Percentiles rank a stretch among this genome's conserved stretches.
These are phyloP conservation scores for Phyllotis vaccarum DNA, from an alignment of 2,797 vertebrate species.

Conservation along the genomic window DNA sequence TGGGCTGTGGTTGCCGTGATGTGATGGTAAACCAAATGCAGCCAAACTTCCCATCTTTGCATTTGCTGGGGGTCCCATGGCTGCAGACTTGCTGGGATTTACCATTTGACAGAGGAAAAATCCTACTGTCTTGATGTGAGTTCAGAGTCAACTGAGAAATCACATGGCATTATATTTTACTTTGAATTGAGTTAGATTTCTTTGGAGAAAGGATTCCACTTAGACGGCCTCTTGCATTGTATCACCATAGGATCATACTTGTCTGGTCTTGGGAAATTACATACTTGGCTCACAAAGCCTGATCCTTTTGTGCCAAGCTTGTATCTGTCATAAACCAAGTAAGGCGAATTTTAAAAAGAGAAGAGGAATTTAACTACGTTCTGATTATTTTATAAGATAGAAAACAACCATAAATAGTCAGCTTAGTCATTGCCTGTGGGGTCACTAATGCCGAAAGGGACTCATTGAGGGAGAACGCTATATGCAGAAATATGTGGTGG, in stretches of 20 bases:
- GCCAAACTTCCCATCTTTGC: not conserved
- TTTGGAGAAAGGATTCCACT: not conserved
- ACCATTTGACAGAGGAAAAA: not conserved
- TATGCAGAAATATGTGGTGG: not conserved
- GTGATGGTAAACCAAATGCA: not conserved
- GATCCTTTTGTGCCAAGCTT: not conserved
- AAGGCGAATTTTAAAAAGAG: not conserved
- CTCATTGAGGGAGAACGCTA: not conserved
- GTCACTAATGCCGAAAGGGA: not conserved
- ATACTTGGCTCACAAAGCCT: not conserved
- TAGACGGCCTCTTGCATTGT: not conserved
- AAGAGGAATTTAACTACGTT: not conserved
- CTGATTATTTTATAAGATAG: not conserved
- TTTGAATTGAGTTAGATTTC: not conserved
- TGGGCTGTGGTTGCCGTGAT: not conserved
- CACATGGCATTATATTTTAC: not conserved
- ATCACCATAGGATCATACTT: not conserved
- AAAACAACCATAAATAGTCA: not conserved
- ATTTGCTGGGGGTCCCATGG: not conserved
- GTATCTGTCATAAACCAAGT: not conserved
- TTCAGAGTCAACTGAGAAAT: not conserved
- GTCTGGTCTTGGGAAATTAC: not conserved
- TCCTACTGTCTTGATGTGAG: not conserved
- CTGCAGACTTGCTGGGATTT: too few relatives aligned
- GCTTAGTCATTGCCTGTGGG: not conserved